Percentiles rank a stretch among this genome's conserved stretches.
Evolutionary conservation across 2,888 invertebrate species (phyloP).

Genomic region (Cheilosia pagana): DNA sequence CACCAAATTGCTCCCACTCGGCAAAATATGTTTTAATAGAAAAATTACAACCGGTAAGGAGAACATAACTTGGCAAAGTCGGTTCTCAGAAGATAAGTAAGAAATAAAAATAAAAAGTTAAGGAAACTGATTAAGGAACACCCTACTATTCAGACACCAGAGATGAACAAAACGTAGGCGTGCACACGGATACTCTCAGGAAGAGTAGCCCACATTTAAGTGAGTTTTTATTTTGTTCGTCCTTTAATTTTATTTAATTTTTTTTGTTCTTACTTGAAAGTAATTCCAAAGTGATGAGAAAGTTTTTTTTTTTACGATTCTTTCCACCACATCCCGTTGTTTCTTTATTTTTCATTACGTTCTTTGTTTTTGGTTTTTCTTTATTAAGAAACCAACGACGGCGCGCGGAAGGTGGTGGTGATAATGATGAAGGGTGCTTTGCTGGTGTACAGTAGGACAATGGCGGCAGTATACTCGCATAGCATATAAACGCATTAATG

Average conservation of each 20-base stretch:
- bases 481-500: conserved; percentile 61
- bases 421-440: conserved; percentile 5
- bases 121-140: conserved; percentile 71
- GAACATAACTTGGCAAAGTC: conserved; percentile 6
- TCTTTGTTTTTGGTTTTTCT: background rate
- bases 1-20: conserved; percentile 7
- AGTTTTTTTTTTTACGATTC: conserved; percentile 51
- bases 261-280: conserved; percentile 41
- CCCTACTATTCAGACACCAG: conserved; percentile 27
- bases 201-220: conserved; percentile 41
- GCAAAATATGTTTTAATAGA: conserved; percentile 49
- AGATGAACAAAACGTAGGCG: conserved; percentile 9
- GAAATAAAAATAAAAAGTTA: conserved; percentile 57
- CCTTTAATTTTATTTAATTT: conserved; percentile 20
- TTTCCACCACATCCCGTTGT: conserved; percentile 23
- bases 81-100: conserved; percentile 32
- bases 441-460: background rate
- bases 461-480: background rate
- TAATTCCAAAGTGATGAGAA: conserved; percentile 68
- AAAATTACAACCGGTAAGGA: conserved; percentile 36
- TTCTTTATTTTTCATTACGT: conserved; percentile 21
- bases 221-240: conserved; percentile 11
- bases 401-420: conserved; percentile 2
- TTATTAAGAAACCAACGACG: conserved; percentile 26
- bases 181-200: background rate